phyloP scores from a whole-genome alignment of 2,888 invertebrate species.

The Erebia ligea region DNA sequence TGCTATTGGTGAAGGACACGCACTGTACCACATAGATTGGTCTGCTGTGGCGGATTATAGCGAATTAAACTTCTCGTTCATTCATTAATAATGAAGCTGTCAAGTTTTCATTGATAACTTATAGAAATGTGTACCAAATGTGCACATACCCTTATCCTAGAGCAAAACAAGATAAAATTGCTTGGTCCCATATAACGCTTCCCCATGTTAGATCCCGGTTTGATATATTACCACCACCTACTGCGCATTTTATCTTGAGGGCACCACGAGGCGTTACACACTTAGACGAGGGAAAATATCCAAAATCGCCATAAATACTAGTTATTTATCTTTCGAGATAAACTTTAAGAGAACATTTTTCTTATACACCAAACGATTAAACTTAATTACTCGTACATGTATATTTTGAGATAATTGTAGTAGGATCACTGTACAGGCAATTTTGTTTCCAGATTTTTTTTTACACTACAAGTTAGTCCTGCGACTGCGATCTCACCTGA shows the following conservation, averaged over 20 bases:
- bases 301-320: constrained; percentile 2
- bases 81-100: too few relatives aligned
- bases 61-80: too few relatives aligned
- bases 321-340: constrained; percentile 10
- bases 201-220: background rate
- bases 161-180: constrained; percentile 1
- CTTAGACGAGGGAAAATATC: constrained; percentile 1
- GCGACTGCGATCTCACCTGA: too few relatives aligned
- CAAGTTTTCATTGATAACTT: background rate
- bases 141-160: background rate
- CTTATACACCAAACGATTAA: background rate
- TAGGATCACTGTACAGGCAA: too few relatives aligned
- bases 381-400: background rate
- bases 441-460: too few relatives aligned
- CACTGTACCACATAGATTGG: too few relatives aligned
- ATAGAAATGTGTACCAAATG: background rate
- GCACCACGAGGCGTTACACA: constrained; percentile 4
- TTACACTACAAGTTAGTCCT: too few relatives aligned
- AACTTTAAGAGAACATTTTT: background rate
- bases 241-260: constrained; percentile 7
- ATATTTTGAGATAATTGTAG: too few relatives aligned
- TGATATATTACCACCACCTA: constrained; percentile 4
- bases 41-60: too few relatives aligned
- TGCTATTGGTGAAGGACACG: too few relatives aligned
- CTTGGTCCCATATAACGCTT: constrained; percentile 4